These are phyloP conservation scores for Eumerus sabulonum DNA, from an alignment of 2,888 invertebrate species.

Conservation along the genomic window DNA sequence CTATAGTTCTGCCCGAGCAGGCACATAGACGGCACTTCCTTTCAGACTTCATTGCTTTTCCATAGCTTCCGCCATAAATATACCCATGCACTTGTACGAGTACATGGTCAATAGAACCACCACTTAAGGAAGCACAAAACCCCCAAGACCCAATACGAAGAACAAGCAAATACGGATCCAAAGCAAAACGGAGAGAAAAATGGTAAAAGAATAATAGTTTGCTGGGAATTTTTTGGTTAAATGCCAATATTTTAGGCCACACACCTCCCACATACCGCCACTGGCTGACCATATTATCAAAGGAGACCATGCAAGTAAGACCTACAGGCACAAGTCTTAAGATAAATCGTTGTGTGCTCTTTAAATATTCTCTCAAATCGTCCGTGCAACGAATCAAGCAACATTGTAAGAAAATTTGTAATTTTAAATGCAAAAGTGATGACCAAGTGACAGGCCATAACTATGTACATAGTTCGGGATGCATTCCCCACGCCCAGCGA, in stretches of 20 bases:
- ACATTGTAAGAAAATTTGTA: constrained; percentile 4
- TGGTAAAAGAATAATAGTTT: constrained; percentile 59
- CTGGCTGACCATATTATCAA: constrained; percentile 25
- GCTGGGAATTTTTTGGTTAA: constrained; percentile 58
- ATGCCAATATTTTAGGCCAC: constrained; percentile 58
- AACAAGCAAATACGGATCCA: constrained; percentile 3
- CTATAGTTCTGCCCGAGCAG: neutral
- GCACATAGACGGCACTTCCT: constrained; percentile 29
- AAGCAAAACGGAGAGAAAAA: constrained; percentile 3
- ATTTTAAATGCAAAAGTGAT: constrained; percentile 17
- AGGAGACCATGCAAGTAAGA: constrained; percentile 31
- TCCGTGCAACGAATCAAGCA: constrained; percentile 5
- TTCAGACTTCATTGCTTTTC: constrained; percentile 32
- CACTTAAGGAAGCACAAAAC: neutral
- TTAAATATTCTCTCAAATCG: constrained; percentile 5
- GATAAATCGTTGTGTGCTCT: constrained; percentile 40
- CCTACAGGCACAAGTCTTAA: constrained; percentile 56
- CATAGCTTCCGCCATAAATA: constrained; percentile 22
- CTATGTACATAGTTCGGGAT: no score
- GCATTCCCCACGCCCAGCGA: no score
- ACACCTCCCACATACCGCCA: constrained; percentile 27
- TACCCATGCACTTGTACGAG: constrained; percentile 40
- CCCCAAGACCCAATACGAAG: neutral
- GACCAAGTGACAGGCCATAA: no score
- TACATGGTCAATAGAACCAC: constrained; percentile 33